Evolutionary conservation across 2,113 vertebrate species (phyloP).

Genomic region (Panthera uncia): DNA sequence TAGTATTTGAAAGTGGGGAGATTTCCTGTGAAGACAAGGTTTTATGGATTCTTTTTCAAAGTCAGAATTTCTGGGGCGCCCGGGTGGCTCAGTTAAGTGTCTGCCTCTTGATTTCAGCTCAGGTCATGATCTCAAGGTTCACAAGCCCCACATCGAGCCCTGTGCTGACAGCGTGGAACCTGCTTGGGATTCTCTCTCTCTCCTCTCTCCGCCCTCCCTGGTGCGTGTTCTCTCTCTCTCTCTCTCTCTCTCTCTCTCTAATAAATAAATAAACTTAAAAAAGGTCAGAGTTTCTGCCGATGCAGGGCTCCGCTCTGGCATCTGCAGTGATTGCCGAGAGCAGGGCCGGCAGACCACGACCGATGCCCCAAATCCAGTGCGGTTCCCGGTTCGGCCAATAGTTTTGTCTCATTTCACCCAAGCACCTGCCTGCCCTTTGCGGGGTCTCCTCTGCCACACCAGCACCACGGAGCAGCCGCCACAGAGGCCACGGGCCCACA

Average conservation of each 20-base stretch:
- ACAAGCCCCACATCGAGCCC: too few relatives aligned
- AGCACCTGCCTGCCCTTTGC: not conserved
- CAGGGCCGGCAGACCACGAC: not conserved
- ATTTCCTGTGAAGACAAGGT: not conserved
- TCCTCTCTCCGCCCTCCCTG: too few relatives aligned
- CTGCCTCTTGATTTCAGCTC: too few relatives aligned
- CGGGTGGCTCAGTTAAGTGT: too few relatives aligned
- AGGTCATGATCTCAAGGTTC: too few relatives aligned
- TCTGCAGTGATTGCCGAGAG: accelerated
- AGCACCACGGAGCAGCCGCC: not conserved
- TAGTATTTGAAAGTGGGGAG: not conserved
- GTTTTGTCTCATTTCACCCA: not conserved
- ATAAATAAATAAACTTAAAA: too few relatives aligned
- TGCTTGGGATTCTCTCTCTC: too few relatives aligned
- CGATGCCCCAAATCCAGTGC: not conserved
- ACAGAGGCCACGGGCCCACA: not conserved
- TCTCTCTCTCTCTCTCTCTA: too few relatives aligned
- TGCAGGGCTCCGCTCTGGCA: not conserved
- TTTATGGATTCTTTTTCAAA: not conserved
- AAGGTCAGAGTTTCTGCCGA: not conserved
- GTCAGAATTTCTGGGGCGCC: not conserved
- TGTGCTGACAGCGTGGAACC: too few relatives aligned
- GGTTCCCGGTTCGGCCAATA: too few relatives aligned
- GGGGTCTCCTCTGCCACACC: not conserved
- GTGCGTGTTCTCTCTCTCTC: too few relatives aligned